Conservation (phyloP, 2,797 vertebrate species). For the Corythornis leucogaster region DNA sequence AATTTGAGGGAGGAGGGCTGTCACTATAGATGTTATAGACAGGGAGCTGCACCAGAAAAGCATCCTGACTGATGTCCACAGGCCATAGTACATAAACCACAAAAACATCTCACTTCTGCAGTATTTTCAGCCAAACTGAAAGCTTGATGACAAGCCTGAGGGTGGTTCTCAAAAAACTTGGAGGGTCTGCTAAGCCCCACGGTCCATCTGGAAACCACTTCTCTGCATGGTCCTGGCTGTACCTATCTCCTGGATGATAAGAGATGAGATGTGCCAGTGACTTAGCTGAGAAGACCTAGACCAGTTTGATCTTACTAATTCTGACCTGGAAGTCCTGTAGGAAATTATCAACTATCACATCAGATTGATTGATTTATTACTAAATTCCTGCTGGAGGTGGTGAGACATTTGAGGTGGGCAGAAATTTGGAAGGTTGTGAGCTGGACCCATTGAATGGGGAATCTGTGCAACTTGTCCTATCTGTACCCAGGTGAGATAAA, state of each 20-base stretch:
- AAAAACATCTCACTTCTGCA: not conserved
- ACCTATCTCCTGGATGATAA: not conserved
- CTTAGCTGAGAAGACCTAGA: not conserved
- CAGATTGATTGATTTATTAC: accelerated
- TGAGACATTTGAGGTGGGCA: not conserved
- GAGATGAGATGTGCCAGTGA: too few species aligned
- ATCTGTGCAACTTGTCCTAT: not conserved
- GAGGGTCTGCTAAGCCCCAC: not conserved
- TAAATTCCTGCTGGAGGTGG: not conserved
- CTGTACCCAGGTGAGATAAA: not conserved
- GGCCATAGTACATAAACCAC: not conserved
- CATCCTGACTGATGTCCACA: not conserved
- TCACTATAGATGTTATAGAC: not conserved
- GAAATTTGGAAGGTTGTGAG: not conserved
- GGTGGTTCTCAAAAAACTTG: not conserved
- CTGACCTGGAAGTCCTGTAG: not conserved
- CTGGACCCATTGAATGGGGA: not conserved
- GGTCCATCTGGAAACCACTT: not conserved
- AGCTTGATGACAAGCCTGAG: not conserved
- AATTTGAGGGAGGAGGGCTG: not conserved
- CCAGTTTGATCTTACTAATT: not conserved
- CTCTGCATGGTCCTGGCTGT: accelerated
- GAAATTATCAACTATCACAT: not conserved
- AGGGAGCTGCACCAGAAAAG: not conserved
- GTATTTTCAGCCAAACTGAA: not conserved